These are phyloP conservation scores for Cuculus canorus DNA, from an alignment of 2,797 vertebrate species.

Conservation along the genomic window DNA sequence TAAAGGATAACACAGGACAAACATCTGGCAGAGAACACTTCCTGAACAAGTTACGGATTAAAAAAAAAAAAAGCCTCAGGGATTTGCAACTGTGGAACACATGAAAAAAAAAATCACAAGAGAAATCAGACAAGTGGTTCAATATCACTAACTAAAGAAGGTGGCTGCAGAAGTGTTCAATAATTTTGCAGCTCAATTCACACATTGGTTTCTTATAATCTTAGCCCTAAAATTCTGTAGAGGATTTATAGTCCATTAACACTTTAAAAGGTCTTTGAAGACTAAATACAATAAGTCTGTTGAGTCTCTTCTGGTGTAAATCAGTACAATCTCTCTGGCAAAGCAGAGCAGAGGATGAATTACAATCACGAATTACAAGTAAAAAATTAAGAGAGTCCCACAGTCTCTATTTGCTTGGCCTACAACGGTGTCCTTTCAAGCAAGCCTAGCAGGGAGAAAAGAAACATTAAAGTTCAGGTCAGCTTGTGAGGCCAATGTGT, in stretches of 20 bases:
- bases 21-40: background rate
- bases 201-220: background rate
- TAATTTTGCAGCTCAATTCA: background rate
- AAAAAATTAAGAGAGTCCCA: background rate
- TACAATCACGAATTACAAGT: background rate
- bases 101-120: background rate
- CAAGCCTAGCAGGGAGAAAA: background rate
- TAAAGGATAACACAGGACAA: conserved; percentile 8
- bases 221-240: background rate
- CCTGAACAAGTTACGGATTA: background rate
- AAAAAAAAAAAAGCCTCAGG: background rate
- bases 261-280: background rate
- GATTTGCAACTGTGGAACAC: background rate
- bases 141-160: background rate
- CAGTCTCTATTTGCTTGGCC: background rate
- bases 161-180: background rate
- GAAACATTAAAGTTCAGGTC: background rate
- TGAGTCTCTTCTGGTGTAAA: background rate
- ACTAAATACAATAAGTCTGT: background rate
- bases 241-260: background rate
- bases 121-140: background rate
- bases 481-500: background rate
- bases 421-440: background rate
- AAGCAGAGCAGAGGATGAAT: background rate
- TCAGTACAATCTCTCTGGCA: background rate